phyloP scores from a whole-genome alignment of 2,888 invertebrate species.

The Lamellibrachia columna region DNA sequence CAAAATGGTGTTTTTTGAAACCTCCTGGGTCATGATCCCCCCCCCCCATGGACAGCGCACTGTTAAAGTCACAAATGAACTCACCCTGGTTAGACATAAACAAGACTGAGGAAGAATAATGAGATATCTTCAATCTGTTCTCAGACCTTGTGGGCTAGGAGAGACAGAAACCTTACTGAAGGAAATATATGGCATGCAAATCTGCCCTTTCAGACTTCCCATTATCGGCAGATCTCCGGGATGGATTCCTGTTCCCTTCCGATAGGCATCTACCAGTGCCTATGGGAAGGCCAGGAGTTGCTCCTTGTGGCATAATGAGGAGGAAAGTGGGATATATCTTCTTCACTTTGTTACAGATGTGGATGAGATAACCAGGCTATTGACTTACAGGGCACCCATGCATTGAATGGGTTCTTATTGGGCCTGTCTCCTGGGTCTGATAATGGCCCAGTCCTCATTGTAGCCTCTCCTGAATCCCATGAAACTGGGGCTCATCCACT shows the following conservation, averaged over 20 bases:
- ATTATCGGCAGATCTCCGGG: neutral
- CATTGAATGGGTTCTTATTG: neutral
- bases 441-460: neutral
- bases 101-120: neutral
- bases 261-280: neutral
- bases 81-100: too few relatives aligned
- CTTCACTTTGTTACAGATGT: neutral
- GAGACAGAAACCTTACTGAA: neutral
- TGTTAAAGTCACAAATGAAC: too few relatives aligned
- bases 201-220: neutral
- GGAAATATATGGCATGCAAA: conserved; percentile 6
- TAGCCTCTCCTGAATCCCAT: neutral
- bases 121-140: too few relatives aligned
- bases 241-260: neutral
- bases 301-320: conserved; percentile 9
- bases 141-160: neutral
- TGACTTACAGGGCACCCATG: neutral
- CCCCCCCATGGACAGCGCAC: too few relatives aligned
- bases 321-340: neutral
- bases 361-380: neutral
- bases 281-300: neutral
- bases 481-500: neutral
- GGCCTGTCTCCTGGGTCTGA: neutral
- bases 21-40: too few relatives aligned
- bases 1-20: too few relatives aligned